Evolutionary conservation across 1,140 invertebrate species (phyloP), one percentile per base, ranked within the genome.

Genomic region (Planococcus citri): DNA sequence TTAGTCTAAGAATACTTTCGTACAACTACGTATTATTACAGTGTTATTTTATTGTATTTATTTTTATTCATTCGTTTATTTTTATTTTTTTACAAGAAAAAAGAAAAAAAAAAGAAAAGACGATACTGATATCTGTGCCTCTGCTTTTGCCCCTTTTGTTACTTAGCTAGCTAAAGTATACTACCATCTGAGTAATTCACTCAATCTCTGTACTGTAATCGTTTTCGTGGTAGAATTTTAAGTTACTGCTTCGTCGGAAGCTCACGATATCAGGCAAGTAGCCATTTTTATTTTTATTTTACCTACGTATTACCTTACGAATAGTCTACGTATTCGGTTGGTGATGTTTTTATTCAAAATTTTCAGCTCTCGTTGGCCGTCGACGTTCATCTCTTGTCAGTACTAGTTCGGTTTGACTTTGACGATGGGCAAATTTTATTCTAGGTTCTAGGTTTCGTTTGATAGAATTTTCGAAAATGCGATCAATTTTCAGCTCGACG

Each of bases 101-200:
- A 6, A 33, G 29, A 33, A 33, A 33, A 33, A 33, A 33, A n/a
- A n/a, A n/a, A n/a, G n/a, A n/a, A n/a, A 70, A 72, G 14, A 37
- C 33, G 58, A 70, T 71, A 75, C 72, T 76, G 70, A 72, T 73
- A 76, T 73, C 71, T 75, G 73, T 74, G 71, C 74, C 74, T 76
- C 74, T 77, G 75, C 74, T 76, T 79, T 79, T 79, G 77, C 79
- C 80, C 79, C 60, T 64, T 64, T 64, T 64, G 60, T 64, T 64
- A 64, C 60, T 64, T 64, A 64, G 60, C 60, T 64, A 64, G 60
- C 60, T 64, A 64, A 64, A 25, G 60, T 64, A 64, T 64, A 25
- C 60, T 64, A 25, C 60, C 60, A 64, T 64, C 60, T 64, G 60
- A 64, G 60, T 64, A 64, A 64, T 24, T 64, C 60, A 64, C 60